Evolutionary conservation across 2,797 vertebrate species (phyloP).

Genomic region (Orestias chungarensis): DNA sequence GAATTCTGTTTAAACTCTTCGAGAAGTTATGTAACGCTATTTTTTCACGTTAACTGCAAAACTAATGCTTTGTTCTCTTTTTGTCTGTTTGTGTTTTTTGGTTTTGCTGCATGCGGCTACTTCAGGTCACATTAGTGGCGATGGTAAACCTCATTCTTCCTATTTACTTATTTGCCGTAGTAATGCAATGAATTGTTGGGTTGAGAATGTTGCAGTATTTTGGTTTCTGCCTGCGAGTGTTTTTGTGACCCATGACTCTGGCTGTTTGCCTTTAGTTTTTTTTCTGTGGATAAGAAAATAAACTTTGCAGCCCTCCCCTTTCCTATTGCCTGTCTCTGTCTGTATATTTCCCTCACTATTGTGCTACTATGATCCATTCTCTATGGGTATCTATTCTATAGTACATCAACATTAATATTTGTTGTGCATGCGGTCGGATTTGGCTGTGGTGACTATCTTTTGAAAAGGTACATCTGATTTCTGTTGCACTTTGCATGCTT

Average conservation of each 20-base stretch:
- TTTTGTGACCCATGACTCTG: constrained; percentile 74
- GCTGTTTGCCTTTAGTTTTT: constrained; percentile 68
- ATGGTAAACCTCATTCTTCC: constrained; percentile 72
- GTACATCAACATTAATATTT: constrained; percentile 22
- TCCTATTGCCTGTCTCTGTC: constrained; percentile 40
- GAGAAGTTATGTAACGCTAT: neutral
- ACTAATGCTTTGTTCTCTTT: constrained; percentile 53
- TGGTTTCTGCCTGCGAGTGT: constrained; percentile 28
- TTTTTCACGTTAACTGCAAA: constrained; percentile 21
- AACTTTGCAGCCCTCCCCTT: constrained; percentile 69
- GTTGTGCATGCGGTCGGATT: constrained; percentile 43
- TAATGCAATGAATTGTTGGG: constrained; percentile 14
- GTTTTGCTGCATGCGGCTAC: constrained; percentile 59
- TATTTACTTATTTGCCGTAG: constrained; percentile 30
- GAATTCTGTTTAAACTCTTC: neutral
- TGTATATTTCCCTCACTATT: constrained; percentile 31
- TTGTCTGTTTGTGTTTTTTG: constrained; percentile 35
- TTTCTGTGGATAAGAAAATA: constrained; percentile 69
- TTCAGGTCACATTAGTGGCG: constrained; percentile 78
- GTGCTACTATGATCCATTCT: constrained; percentile 20
- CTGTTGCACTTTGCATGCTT: constrained; percentile 23
- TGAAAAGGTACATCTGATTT: constrained; percentile 57
- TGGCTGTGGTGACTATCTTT: constrained; percentile 57
- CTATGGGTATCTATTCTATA: constrained; percentile 27
- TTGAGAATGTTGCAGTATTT: constrained; percentile 21